Conservation (phyloP, 2,797 vertebrate genomes). For the Crenichthys baileyi region DNA sequence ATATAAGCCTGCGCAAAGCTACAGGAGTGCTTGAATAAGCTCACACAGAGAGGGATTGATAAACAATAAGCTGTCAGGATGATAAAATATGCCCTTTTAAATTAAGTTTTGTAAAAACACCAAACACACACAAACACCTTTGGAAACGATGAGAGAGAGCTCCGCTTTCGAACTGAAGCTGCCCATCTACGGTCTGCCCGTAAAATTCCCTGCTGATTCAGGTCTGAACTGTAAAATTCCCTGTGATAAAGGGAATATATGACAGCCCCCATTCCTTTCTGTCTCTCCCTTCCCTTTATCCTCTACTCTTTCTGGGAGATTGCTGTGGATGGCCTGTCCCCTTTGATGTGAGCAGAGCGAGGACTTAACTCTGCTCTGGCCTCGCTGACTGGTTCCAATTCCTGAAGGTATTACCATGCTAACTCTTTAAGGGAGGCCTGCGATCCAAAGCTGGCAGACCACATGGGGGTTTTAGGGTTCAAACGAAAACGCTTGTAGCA, state of each 20-base stretch:
- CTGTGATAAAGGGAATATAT: constrained; percentile 73
- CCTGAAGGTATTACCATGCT: constrained; percentile 70
- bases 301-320: constrained; percentile 48
- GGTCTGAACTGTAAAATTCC: constrained; percentile 72
- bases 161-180: constrained; percentile 65
- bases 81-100: constrained; percentile 58
- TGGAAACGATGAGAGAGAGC: constrained; percentile 65
- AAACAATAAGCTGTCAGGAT: constrained; percentile 71
- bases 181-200: constrained; percentile 66
- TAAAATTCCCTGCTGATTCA: constrained; percentile 75
- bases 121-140: constrained; percentile 20
- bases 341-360: constrained; percentile 72
- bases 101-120: constrained; percentile 44
- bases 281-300: constrained; percentile 8
- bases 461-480: constrained; percentile 48
- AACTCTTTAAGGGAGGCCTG: constrained; percentile 66
- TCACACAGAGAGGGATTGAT: constrained; percentile 55
- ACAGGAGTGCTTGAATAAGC: constrained; percentile 53
- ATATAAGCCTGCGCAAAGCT: constrained; percentile 38
- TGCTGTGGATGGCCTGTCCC: constrained; percentile 55
- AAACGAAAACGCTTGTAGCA: constrained; percentile 11
- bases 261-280: constrained; percentile 43
- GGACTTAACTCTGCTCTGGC: constrained; percentile 67
- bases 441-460: constrained; percentile 44
- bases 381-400: constrained; percentile 61